phyloP scores from a whole-genome alignment of 2,797 vertebrate species.

The Etheostoma nigrum region DNA sequence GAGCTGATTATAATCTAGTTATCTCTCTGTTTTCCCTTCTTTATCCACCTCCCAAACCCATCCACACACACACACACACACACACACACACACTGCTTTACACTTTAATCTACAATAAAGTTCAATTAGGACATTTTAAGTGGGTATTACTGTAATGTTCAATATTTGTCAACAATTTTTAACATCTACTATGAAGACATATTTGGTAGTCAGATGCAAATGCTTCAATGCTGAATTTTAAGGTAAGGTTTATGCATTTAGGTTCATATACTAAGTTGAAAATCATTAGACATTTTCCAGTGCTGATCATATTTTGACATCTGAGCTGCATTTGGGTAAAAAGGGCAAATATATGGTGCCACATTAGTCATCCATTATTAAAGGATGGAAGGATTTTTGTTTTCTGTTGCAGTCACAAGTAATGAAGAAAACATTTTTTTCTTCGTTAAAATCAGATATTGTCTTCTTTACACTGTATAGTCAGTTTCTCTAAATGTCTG shows the following conservation, averaged over 20 bases:
- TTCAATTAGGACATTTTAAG: neutral
- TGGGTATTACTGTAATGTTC: neutral
- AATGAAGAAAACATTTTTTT: neutral
- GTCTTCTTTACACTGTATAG: neutral
- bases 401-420: neutral
- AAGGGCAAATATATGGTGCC: neutral
- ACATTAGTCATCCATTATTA: neutral
- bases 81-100: neutral
- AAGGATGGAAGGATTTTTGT: neutral
- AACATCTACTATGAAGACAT: neutral
- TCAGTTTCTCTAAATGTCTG: too few species aligned
- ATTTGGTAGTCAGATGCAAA: neutral
- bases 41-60: neutral
- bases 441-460: neutral
- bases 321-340: neutral
- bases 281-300: neutral
- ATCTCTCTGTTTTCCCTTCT: constrained; percentile 38
- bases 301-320: constrained; percentile 11
- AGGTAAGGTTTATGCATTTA: neutral
- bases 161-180: neutral
- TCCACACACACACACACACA: too few species aligned
- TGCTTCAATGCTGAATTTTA: neutral
- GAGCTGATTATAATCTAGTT: constrained; percentile 47
- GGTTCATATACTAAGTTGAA: neutral
- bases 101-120: too few species aligned